phyloP scores from a whole-genome alignment of 1,140 invertebrate species.

The Paracyclopina nana region DNA sequence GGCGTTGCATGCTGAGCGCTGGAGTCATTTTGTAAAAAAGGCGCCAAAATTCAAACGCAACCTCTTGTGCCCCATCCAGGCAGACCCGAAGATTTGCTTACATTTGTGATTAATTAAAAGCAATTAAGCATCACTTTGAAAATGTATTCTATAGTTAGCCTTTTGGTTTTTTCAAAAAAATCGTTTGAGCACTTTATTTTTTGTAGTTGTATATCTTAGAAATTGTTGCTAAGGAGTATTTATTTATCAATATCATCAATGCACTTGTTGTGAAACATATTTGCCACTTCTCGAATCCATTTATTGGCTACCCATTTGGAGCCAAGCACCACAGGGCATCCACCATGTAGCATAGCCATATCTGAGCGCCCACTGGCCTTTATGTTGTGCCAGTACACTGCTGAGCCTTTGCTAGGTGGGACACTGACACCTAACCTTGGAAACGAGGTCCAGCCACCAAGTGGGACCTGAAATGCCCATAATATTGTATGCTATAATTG shows the following conservation, averaged over 20 bases:
- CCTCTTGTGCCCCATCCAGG: too few species aligned
- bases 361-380: slow-evolving; percentile 20
- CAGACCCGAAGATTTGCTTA: too few species aligned
- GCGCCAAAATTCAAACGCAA: too few species aligned
- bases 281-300: slow-evolving; percentile 19
- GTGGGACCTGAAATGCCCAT: slow-evolving; percentile 3
- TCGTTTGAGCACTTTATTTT: too few species aligned
- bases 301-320: slow-evolving; percentile 21
- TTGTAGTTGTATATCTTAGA: too few species aligned
- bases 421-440: slow-evolving; percentile 20
- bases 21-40: too few species aligned
- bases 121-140: too few species aligned
- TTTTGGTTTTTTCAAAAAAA: too few species aligned
- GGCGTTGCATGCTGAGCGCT: too few species aligned
- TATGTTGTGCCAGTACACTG: slow-evolving; percentile 23
- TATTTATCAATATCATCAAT: slow-evolving; percentile 10
- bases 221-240: too few species aligned
- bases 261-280: slow-evolving; percentile 16
- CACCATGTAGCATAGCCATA: slow-evolving; percentile 21
- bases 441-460: slow-evolving; percentile 20
- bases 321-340: slow-evolving; percentile 22
- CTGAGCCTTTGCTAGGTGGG: slow-evolving; percentile 21
- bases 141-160: too few species aligned
- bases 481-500: slow-evolving; percentile 7
- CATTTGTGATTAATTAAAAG: too few species aligned